Evolutionary conservation across 2,797 vertebrate species (phyloP).

Genomic region (Chanos chanos): DNA sequence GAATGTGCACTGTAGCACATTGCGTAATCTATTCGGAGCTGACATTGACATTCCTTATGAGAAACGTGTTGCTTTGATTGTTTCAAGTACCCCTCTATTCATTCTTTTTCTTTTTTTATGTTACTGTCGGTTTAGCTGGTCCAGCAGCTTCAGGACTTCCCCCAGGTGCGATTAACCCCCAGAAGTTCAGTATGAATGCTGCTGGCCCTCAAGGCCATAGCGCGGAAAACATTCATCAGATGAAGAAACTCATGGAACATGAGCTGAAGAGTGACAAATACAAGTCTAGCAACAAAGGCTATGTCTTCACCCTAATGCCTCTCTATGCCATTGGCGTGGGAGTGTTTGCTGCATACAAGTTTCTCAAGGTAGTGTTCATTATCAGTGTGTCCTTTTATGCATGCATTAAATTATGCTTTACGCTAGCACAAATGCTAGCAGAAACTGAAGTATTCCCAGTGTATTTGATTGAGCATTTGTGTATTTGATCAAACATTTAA

Average conservation of each 20-base stretch:
- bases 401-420: too few species aligned
- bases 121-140: constrained; percentile 41
- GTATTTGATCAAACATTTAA: too few species aligned
- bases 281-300: constrained; percentile 77
- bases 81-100: too few species aligned
- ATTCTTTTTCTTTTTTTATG: too few species aligned
- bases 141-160: constrained; percentile 45
- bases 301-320: constrained; percentile 90
- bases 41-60: too few species aligned
- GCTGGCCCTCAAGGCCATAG: constrained; percentile 58
- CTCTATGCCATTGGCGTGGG: constrained; percentile 86
- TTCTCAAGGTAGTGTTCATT: constrained; percentile 74
- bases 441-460: too few species aligned
- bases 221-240: constrained; percentile 75
- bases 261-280: constrained; percentile 78
- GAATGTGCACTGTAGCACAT: too few species aligned
- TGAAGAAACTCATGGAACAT: constrained; percentile 84
- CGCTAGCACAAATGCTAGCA: too few species aligned
- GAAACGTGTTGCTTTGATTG: too few species aligned
- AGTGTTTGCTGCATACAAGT: constrained; percentile 87
- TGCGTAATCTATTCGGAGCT: too few species aligned
- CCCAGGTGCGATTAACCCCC: constrained; percentile 49
- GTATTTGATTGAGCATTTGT: too few species aligned
- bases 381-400: too few species aligned
- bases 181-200: constrained; percentile 49